Conservation (phyloP, 2,888 invertebrate species). For the Mythimna lalbum region DNA sequence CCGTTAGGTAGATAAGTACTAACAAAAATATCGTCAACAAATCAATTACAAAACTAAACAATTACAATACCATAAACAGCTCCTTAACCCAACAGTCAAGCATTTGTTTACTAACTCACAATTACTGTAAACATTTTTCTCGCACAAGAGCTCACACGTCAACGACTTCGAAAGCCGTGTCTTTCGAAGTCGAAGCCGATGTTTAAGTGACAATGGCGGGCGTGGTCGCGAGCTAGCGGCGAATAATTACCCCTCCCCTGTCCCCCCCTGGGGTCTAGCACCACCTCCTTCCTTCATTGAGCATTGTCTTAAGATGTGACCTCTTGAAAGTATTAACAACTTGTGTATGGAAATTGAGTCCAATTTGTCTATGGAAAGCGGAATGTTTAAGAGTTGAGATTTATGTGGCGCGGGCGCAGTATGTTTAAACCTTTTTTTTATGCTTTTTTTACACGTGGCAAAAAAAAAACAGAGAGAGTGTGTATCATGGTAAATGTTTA, state of each 20-base stretch:
- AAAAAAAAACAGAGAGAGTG: no score
- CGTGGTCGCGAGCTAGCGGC: slow-evolving; percentile 85
- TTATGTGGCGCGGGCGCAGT: slow-evolving; percentile 4
- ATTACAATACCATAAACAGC: not conserved
- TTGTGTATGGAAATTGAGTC: slow-evolving; percentile 62
- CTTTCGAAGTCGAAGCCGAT: slow-evolving; percentile 74
- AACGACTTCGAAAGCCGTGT: slow-evolving; percentile 62
- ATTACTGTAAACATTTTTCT: slow-evolving; percentile 48
- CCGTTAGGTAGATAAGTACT: no score
- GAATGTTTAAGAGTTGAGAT: slow-evolving; percentile 13
- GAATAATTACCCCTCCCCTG: slow-evolving; percentile 84
- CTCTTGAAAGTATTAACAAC: slow-evolving; percentile 72
- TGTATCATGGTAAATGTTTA: no score
- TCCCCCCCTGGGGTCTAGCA: slow-evolving; percentile 58
- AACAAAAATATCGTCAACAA: not conserved
- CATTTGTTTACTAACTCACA: slow-evolving; percentile 40
- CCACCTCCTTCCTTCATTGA: slow-evolving; percentile 80
- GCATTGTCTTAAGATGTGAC: slow-evolving; percentile 87
- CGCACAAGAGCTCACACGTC: slow-evolving; percentile 62
- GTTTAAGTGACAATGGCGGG: slow-evolving; percentile 87
- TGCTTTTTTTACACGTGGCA: not conserved
- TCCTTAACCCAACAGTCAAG: slow-evolving; percentile 16
- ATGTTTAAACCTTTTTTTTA: not conserved
- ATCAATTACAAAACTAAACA: not conserved
- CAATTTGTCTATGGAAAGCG: slow-evolving; percentile 53